These are phyloP conservation scores for Meloidogyne hapla DNA, from an alignment of 1,140 invertebrate species.

Conservation along the genomic window DNA sequence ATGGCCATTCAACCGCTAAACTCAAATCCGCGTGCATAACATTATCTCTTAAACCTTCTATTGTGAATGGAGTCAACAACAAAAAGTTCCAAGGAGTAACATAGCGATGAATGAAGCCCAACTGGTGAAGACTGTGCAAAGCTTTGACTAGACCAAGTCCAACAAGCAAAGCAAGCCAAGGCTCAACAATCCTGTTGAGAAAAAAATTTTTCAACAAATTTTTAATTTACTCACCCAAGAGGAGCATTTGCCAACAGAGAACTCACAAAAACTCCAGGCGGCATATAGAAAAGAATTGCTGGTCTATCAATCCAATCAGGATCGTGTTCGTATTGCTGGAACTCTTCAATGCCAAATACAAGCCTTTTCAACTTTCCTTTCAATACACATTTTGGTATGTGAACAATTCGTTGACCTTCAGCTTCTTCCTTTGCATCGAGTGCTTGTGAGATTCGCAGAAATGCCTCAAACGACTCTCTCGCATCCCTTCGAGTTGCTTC, in stretches of 20 bases:
- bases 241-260: conserved; percentile 4
- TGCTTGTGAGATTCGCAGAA: background rate
- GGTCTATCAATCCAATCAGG: conserved; percentile 15
- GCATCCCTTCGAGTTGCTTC: background rate
- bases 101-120: conserved; percentile 29
- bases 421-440: background rate
- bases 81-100: conserved; percentile 32
- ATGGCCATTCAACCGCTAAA: conserved; percentile 2
- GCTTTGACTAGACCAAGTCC: conserved; percentile 26
- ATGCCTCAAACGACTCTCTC: background rate
- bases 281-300: conserved; percentile 10
- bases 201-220: background rate
- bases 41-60: conserved; percentile 7
- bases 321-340: conserved; percentile 18
- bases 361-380: background rate
- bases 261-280: conserved; percentile 14
- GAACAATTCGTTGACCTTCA: background rate
- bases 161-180: conserved; percentile 16
- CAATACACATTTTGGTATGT: conserved; percentile 4
- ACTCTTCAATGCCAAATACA: conserved; percentile 7
- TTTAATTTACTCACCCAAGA: background rate
- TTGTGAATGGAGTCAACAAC: conserved; percentile 25
- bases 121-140: conserved; percentile 11
- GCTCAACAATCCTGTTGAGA: conserved; percentile 14
- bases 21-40: conserved; percentile 18